Conservation (phyloP, 2,797 vertebrate genomes). For the Pipistrellus nathusii region DNA sequence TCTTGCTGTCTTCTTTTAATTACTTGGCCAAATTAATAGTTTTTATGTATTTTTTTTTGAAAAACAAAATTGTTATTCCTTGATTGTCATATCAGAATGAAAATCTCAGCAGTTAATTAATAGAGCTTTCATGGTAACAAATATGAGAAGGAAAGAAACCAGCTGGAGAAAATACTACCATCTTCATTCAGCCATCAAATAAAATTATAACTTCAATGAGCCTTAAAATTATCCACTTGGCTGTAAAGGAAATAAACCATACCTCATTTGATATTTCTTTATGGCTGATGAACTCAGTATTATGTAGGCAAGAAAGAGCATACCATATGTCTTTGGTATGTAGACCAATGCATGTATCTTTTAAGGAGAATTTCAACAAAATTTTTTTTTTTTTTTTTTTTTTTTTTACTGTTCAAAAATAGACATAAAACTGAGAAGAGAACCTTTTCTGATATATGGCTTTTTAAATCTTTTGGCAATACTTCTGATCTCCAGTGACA, state of each 20-base stretch:
- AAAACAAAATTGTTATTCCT: constrained; percentile 62
- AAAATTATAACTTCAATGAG: constrained; percentile 84
- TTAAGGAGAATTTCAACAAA: neutral
- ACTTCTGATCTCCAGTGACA: neutral
- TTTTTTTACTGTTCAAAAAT: constrained; percentile 25
- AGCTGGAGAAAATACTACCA: constrained; percentile 48
- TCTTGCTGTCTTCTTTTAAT: constrained; percentile 54
- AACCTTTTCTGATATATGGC: neutral
- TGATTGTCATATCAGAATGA: constrained; percentile 22
- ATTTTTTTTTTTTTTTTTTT: constrained; percentile 30
- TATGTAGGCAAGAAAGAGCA: neutral
- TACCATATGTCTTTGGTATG: neutral
- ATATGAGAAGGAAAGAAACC: constrained; percentile 47
- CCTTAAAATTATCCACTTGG: constrained; percentile 81
- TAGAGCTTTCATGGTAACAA: constrained; percentile 58
- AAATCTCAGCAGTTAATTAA: constrained; percentile 79
- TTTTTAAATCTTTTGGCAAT: neutral
- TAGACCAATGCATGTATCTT: neutral
- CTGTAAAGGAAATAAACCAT: constrained; percentile 76
- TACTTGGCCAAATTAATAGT: constrained; percentile 60
- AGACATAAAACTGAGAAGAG: neutral
- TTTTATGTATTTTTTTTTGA: constrained; percentile 36
- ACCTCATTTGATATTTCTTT: constrained; percentile 54
- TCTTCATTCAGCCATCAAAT: constrained; percentile 73
- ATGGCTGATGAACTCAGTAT: constrained; percentile 47